phyloP scores from a whole-genome alignment of 2,113 vertebrate species.

The Caranx melampygus region DNA sequence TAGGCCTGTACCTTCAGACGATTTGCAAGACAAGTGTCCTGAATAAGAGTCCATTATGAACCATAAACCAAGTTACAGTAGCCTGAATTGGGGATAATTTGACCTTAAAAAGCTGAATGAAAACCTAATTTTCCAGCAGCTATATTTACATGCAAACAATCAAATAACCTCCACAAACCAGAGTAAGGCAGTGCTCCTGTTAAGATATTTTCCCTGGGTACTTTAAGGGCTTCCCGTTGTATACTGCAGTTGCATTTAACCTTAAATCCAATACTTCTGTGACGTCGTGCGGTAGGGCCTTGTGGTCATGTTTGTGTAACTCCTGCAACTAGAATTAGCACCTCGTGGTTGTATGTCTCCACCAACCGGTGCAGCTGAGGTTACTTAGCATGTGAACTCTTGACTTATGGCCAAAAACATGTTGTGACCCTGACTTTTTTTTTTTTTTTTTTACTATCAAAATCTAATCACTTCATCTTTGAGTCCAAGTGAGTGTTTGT shows the following conservation, averaged over 20 bases:
- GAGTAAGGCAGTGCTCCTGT: not conserved
- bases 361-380: too few relatives aligned
- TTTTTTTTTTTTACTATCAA: too few relatives aligned
- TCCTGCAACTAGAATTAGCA: too few relatives aligned
- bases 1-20: not conserved
- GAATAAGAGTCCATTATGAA: not conserved
- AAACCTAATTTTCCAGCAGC: constrained; percentile 1
- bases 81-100: not conserved
- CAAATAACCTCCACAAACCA: not conserved
- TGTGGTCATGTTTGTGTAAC: too few relatives aligned
- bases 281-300: too few relatives aligned
- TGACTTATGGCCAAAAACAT: too few relatives aligned
- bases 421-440: too few relatives aligned
- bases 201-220: not conserved
- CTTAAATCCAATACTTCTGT: not conserved
- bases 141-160: not conserved
- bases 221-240: not conserved
- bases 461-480: too few relatives aligned
- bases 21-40: not conserved
- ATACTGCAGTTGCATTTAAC: not conserved
- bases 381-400: too few relatives aligned
- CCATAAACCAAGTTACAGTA: not conserved
- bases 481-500: too few relatives aligned
- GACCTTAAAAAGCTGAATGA: not conserved
- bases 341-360: too few relatives aligned